Evolutionary conservation across 2,888 invertebrate genomes (phyloP).

Genomic region (Cataglyphis albicans): DNA sequence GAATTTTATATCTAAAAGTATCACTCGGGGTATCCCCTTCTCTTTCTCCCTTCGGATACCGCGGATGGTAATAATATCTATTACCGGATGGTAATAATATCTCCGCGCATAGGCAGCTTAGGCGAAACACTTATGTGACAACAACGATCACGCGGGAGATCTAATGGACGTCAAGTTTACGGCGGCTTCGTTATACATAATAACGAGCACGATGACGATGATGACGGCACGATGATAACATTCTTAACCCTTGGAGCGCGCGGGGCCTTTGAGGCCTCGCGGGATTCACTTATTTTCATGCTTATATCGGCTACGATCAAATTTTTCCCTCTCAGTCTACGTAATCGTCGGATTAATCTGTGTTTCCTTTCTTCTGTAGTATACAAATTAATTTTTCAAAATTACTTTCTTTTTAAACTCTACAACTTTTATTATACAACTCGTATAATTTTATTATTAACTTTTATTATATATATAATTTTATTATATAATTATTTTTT

Average conservation of each 20-base stretch:
- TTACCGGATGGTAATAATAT: slow-evolving; percentile 29
- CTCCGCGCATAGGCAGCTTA: slow-evolving; percentile 4
- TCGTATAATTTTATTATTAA: too few species aligned
- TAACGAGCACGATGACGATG: slow-evolving; percentile 36
- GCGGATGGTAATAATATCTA: slow-evolving; percentile 22
- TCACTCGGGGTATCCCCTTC: slow-evolving; percentile 11
- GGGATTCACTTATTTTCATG: slow-evolving; percentile 17
- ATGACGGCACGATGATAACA: slow-evolving; percentile 38
- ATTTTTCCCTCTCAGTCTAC: slow-evolving; percentile 11
- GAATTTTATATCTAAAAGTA: slow-evolving; percentile 40
- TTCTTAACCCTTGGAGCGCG: slow-evolving; percentile 34
- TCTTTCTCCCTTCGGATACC: neutral
- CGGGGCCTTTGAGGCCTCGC: slow-evolving; percentile 24
- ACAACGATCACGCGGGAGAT: slow-evolving; percentile 41
- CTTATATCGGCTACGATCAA: slow-evolving; percentile 12
- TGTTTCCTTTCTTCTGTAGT: neutral
- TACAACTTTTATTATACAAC: neutral
- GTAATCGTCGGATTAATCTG: neutral
- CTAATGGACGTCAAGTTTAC: slow-evolving; percentile 43
- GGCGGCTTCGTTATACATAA: slow-evolving; percentile 49
- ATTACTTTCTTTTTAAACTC: neutral
- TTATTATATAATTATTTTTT: too few species aligned
- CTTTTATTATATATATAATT: too few species aligned
- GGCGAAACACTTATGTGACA: slow-evolving; percentile 36
- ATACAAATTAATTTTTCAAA: slow-evolving; percentile 24